A percentile compares a stretch with the other conserved stretches of the same genome.
Evolutionary conservation across 2,797 vertebrate species (phyloP).

Genomic region (Phaenicophaeus curvirostris): DNA sequence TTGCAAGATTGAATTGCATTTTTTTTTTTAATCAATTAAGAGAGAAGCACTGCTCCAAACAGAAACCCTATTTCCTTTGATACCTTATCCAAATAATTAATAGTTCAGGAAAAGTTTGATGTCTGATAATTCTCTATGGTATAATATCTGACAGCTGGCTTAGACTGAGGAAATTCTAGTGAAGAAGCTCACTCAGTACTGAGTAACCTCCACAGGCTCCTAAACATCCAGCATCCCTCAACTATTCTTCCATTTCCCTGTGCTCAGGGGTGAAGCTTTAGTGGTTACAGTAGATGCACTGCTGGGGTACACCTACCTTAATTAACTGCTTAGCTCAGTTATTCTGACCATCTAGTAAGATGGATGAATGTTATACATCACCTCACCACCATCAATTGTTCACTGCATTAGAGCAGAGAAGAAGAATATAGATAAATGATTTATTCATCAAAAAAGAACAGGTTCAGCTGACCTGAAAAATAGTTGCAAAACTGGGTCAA

Average conservation of each 20-base stretch:
- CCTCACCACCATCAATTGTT: constrained; percentile 17
- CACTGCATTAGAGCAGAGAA: constrained; percentile 25
- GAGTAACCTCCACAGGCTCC: background rate
- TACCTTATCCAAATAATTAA: background rate
- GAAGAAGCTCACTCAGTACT: background rate
- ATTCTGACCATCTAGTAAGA: constrained; percentile 9
- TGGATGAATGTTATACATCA: constrained; percentile 17
- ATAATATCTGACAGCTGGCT: background rate
- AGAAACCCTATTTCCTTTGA: background rate
- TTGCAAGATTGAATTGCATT: background rate
- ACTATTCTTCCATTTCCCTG: background rate
- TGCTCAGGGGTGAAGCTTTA: background rate
- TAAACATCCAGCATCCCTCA: background rate
- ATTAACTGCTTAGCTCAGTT: constrained; percentile 13
- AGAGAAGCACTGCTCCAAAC: background rate
- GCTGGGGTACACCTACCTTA: background rate
- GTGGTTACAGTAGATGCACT: background rate
- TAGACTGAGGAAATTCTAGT: background rate
- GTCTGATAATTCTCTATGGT: background rate
- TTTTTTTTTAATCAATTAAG: background rate
- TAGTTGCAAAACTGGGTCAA: background rate
- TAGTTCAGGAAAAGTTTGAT: background rate
- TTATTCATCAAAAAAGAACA: background rate
- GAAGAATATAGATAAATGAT: constrained; percentile 31
- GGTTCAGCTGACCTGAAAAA: constrained; percentile 44